These are phyloP conservation scores for Archilochus colubris DNA, from an alignment of 2,113 vertebrate genomes.

Conservation along the genomic window DNA sequence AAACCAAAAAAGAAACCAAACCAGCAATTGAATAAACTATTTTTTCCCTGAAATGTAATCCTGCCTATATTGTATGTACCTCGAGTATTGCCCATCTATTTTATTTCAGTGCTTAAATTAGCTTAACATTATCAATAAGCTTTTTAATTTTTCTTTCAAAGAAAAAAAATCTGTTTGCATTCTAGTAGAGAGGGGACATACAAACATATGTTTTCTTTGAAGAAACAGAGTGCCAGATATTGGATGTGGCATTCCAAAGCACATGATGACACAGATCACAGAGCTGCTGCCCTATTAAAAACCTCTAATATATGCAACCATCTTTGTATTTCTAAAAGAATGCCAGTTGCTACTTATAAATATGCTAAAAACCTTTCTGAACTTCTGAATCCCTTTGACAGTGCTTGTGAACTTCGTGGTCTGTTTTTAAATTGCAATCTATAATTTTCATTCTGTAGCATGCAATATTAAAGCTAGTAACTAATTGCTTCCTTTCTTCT, in stretches of 20 bases:
- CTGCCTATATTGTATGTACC: neutral
- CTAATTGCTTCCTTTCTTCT: conserved; percentile 39
- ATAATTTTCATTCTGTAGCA: conserved; percentile 16
- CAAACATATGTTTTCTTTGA: conserved; percentile 17
- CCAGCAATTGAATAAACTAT: neutral
- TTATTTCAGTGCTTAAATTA: neutral
- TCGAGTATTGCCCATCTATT: neutral
- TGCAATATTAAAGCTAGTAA: conserved; percentile 3
- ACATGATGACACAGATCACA: neutral
- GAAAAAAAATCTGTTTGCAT: neutral
- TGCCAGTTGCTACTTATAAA: conserved; percentile 41
- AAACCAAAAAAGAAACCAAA: neutral
- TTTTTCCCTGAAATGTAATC: neutral
- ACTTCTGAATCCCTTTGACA: conserved; percentile 44
- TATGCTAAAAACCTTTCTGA: conserved; percentile 42
- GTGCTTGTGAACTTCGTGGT: conserved; percentile 25
- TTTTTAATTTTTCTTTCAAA: neutral
- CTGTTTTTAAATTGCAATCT: conserved; percentile 25
- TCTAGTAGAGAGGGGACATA: neutral
- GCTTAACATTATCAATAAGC: neutral
- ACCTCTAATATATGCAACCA: conserved; percentile 32
- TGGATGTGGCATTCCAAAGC: conserved; percentile 19
- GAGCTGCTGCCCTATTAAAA: conserved; percentile 32
- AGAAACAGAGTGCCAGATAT: neutral
- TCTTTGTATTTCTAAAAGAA: conserved; percentile 28